These are phyloP conservation scores for Oscheius sp. DNA, from an alignment of 2,888 invertebrate genomes.

Conservation along the genomic window DNA sequence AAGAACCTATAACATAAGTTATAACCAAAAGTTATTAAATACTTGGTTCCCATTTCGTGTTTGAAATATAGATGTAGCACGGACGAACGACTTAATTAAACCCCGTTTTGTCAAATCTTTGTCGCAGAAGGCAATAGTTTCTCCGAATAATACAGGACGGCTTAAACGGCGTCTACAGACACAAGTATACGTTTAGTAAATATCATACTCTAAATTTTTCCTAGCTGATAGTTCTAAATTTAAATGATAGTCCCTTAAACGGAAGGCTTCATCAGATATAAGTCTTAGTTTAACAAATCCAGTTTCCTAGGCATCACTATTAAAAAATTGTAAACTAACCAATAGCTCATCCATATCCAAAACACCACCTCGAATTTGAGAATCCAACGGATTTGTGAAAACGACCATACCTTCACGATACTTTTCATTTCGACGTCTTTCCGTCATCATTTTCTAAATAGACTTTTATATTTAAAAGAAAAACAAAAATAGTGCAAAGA, in stretches of 20 bases:
- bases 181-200: not conserved
- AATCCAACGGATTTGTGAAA: not conserved
- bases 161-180: not conserved
- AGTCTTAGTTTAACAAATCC: not conserved
- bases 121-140: not conserved
- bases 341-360: slow-evolving; percentile 8
- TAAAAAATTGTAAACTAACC: not conserved
- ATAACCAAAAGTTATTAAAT: not conserved
- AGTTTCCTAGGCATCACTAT: too few relatives aligned
- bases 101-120: not conserved
- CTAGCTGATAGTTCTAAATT: not conserved
- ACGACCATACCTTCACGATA: not conserved
- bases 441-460: too few relatives aligned
- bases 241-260: not conserved
- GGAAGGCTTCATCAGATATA: not conserved
- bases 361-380: not conserved
- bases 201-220: slow-evolving; percentile 4
- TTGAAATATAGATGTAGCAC: not conserved
- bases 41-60: not conserved
- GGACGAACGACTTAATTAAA: not conserved
- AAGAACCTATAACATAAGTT: not conserved
- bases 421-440: too few relatives aligned
- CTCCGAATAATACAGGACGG: not conserved
- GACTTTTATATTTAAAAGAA: too few relatives aligned
- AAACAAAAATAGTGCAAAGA: too few relatives aligned